phyloP scores from a whole-genome alignment of 2,797 vertebrate species.

The Naso thynnoides region DNA sequence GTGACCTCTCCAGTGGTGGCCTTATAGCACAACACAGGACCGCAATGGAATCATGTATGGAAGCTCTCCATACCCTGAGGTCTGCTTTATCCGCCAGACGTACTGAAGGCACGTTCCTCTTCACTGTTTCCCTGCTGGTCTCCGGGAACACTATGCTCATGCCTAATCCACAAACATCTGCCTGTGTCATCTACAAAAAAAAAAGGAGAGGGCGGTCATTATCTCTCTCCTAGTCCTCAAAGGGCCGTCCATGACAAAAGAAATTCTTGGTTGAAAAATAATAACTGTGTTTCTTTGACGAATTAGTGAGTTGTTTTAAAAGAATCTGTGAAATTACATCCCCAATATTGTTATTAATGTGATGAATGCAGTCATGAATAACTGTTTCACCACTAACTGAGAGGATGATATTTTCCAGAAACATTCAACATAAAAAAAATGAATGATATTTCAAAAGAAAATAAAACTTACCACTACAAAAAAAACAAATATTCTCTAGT shows the following conservation, averaged over 20 bases:
- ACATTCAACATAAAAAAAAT: not conserved
- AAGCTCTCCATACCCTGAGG: conserved; percentile 83
- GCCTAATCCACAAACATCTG: conserved; percentile 68
- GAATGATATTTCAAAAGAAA: not conserved
- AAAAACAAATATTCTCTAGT: not conserved
- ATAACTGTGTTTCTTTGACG: conserved; percentile 10
- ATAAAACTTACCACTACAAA: not conserved
- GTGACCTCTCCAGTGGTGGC: conserved; percentile 29
- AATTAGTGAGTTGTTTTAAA: conserved; percentile 1
- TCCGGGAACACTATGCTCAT: conserved; percentile 78
- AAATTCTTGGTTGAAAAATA: conserved; percentile 1
- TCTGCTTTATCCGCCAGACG: conserved; percentile 85
- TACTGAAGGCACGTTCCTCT: conserved; percentile 86
- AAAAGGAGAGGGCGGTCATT: conserved; percentile 31
- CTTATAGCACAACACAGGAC: conserved; percentile 24
- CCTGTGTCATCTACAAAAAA: conserved; percentile 78
- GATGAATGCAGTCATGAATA: conserved; percentile 1
- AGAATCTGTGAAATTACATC: not conserved
- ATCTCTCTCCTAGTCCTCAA: conserved; percentile 13
- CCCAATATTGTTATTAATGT: not conserved
- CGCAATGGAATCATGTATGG: not conserved
- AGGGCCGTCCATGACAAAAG: conserved; percentile 14
- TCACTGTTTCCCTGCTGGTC: conserved; percentile 69
- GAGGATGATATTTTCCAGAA: not conserved
- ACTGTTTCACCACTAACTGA: no score